These are phyloP conservation scores for Zaprionus africanus DNA, from an alignment of 1,140 invertebrate genomes.

Conservation along the genomic window DNA sequence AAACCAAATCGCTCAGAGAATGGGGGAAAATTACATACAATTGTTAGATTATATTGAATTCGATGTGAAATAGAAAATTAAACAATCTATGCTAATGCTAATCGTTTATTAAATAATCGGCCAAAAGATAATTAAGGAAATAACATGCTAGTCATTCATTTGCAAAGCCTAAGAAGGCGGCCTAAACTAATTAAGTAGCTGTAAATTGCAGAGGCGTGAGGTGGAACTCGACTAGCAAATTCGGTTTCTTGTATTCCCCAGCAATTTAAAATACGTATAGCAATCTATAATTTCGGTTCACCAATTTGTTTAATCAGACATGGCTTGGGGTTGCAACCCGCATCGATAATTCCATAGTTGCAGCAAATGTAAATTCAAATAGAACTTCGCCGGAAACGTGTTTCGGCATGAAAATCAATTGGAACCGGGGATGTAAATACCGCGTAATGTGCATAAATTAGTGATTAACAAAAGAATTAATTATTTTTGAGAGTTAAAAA, in stretches of 20 bases:
- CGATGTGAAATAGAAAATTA: constrained; percentile 45
- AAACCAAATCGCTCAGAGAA: neutral
- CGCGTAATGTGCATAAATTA: neutral
- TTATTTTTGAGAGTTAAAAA: neutral
- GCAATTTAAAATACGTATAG: neutral
- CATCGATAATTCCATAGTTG: neutral
- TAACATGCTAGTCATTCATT: neutral
- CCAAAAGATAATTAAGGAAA: constrained; percentile 52
- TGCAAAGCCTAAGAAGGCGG: neutral
- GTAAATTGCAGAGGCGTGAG: constrained; percentile 24
- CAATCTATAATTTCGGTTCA: neutral
- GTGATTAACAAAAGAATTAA: neutral
- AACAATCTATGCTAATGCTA: constrained; percentile 67
- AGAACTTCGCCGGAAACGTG: constrained; percentile 4
- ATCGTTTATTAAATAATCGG: constrained; percentile 57
- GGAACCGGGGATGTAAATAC: neutral
- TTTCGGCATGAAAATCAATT: neutral
- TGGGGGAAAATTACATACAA: neutral
- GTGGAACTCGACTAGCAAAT: neutral
- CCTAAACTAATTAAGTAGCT: constrained; percentile 19
- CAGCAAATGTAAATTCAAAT: neutral
- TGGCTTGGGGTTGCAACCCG: neutral
- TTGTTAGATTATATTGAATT: constrained; percentile 7
- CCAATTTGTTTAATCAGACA: neutral
- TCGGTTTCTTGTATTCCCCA: neutral